phyloP scores from a whole-genome alignment of 2,888 invertebrate genomes.

The Rhamphomyia laevipes region DNA sequence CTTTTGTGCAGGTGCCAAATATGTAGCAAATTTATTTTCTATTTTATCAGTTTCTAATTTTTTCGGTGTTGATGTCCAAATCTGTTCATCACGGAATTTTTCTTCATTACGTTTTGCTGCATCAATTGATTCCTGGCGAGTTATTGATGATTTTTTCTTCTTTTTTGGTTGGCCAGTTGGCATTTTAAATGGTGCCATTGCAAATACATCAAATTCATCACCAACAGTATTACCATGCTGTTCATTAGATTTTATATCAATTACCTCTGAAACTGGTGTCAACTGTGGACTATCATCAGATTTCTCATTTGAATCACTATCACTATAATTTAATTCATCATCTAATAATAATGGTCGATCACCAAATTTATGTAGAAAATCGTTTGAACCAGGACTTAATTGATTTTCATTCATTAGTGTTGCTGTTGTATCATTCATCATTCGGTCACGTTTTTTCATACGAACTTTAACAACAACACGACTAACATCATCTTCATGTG shows the following conservation, averaged over 20 bases:
- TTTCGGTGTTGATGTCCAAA: slow-evolving; percentile 36
- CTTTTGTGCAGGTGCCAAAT: slow-evolving; percentile 19
- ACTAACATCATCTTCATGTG: slow-evolving; percentile 46
- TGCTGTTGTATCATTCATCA: slow-evolving; percentile 14
- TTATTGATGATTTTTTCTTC: slow-evolving; percentile 15
- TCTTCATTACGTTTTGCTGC: slow-evolving; percentile 5
- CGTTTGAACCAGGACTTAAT: slow-evolving; percentile 38
- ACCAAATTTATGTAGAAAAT: slow-evolving; percentile 64
- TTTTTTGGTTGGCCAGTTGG: slow-evolving; percentile 27
- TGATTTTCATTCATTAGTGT: slow-evolving; percentile 39
- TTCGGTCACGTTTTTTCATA: slow-evolving; percentile 38
- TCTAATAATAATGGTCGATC: slow-evolving; percentile 63
- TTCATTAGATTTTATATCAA: neutral
- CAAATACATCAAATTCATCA: slow-evolving; percentile 52
- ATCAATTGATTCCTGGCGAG: slow-evolving; percentile 5
- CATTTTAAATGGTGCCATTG: slow-evolving; percentile 52
- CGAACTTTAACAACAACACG: slow-evolving; percentile 41
- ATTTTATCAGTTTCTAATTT: slow-evolving; percentile 17
- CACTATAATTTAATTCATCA: slow-evolving; percentile 60
- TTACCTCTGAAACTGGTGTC: neutral
- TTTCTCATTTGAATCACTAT: slow-evolving; percentile 23
- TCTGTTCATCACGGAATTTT: slow-evolving; percentile 17
- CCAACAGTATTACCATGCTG: slow-evolving; percentile 10
- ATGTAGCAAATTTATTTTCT: slow-evolving; percentile 15
- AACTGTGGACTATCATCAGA: slow-evolving; percentile 22